Evolutionary conservation across 2,797 vertebrate species (phyloP), one percentile per base, ranked within the genome.

Genomic region (Bovichtus variegatus): DNA sequence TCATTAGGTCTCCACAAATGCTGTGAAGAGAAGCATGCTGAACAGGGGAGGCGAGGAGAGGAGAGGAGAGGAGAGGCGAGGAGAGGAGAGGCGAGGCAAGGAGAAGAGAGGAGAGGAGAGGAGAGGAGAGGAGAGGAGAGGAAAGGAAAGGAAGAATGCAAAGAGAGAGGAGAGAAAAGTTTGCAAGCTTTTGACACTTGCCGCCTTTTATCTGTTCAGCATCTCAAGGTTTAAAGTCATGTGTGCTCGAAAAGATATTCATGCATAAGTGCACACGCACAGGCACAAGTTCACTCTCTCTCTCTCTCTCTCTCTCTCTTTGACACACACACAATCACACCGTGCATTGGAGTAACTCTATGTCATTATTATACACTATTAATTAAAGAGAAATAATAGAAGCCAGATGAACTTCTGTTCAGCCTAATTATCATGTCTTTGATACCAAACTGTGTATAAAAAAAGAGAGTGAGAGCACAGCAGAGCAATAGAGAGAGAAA

Each of bases 401-500:
- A 93, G 87, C 82, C 86, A 90, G 89, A 93, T 93, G 90, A 95
- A 95, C 91, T 93, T 92, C 87, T 91, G 91, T 81, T 92, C 88
- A 90, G 91, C 89, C 91, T 95, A 94, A 95, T 96, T 96, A 96
- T 93, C 94, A 94, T 94, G 91, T 93, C 92, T 95, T 95, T 95
- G 94, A 95, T 95, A 92, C 84, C 72, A 90, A 93, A 93, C 91
- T 87, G 90, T 88, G 86, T 83, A 78, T 83, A 87, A 83, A 90
- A 85, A 84, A 74, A 71, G 70, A 31, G 74, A 13, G 57, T 47
- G 71, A 31, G 75, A 63, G 77, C 71, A 19, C 0, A 27, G 81
- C 72, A 0, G 23, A 62, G 76, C 31, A 12, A 68, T 0, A 23
- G 74, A 41, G 38, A n/a, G 4, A 16, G 6, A 34, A 57, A n/a